Evolutionary conservation across 2,888 invertebrate species (phyloP), one percentile per base, ranked within the genome.

Genomic region (Osedax fenrisi): DNA sequence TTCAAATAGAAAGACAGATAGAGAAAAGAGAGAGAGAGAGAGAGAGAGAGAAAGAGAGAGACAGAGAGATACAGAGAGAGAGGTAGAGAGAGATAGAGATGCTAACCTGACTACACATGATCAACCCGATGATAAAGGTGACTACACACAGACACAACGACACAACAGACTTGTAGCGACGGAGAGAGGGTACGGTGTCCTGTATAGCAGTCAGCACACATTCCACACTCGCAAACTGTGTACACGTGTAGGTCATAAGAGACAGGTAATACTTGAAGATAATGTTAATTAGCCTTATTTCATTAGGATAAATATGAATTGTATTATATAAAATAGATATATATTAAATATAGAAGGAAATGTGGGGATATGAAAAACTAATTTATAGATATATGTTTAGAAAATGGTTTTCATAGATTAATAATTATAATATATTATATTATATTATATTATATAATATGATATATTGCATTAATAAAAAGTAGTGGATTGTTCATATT

Each of bases 171-270:
- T 75, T 76, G 61, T 67, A 70, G 17, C 41, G 66, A 5, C 76
- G 17, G n/a, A 75, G 56, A 2, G 27, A 22, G 2, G 76, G 76
- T 23, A 75, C 66, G 22, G 56, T 62, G 25, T 76, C 76, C 22
- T 66, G 17, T n/a, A 76, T 73, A 26, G 75, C 75, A 3, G 76
- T 76, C 64, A 72, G 73, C 10, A 75, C 56, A 61, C 72, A 73
- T 27, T 76, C 76, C n/a, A 76, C 56, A 25, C 76, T 71, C 25
- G 76, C 76, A 25, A 76, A 76, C 76, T 76, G 76, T n/a, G n/a
- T n/a, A n/a, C 1, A 75, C 26, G n/a, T 56, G 56, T 17, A 24
- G 10, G 22, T 75, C 23, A 73, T 10, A 24, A 3, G 13, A 13
- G 3, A 3, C 26, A 66, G 3, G 1, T 2, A 23, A 61, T 69